phyloP scores from a whole-genome alignment of 2,113 vertebrate species.

The Arizona elegans region DNA sequence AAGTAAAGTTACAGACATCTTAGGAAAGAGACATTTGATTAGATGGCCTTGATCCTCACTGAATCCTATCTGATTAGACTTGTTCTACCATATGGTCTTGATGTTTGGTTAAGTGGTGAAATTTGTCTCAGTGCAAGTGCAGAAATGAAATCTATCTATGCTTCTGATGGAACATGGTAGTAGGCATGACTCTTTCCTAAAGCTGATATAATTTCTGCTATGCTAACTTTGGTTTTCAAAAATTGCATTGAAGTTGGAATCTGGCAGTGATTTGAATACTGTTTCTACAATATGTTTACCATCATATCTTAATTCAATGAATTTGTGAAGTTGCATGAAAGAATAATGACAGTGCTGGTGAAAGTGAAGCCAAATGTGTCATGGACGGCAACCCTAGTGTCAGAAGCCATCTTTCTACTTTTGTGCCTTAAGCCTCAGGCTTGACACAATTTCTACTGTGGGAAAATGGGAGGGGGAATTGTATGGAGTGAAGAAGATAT shows the following conservation, averaged over 20 bases:
- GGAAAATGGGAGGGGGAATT: too few relatives aligned
- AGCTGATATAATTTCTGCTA: background rate
- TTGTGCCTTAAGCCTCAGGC: too few relatives aligned
- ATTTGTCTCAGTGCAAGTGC: background rate
- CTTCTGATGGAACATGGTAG: background rate
- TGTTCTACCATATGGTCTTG: background rate
- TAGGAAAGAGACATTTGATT: background rate
- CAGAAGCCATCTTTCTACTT: too few relatives aligned
- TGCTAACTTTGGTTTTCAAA: fast-evolving
- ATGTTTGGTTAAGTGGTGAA: background rate
- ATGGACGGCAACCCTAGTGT: background rate
- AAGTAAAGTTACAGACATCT: background rate
- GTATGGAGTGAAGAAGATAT: too few relatives aligned
- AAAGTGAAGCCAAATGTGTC: background rate
- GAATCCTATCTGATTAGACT: background rate
- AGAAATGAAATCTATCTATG: background rate
- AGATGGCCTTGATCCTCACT: background rate
- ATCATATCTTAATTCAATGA: background rate
- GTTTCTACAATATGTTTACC: background rate
- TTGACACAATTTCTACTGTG: too few relatives aligned
- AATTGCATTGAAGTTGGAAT: background rate
- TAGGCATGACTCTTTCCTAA: background rate
- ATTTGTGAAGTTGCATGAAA: background rate
- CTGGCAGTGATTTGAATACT: background rate
- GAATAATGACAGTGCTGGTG: background rate